phyloP scores from a whole-genome alignment of 2,113 vertebrate species.

The Pseudonaja textilis region DNA sequence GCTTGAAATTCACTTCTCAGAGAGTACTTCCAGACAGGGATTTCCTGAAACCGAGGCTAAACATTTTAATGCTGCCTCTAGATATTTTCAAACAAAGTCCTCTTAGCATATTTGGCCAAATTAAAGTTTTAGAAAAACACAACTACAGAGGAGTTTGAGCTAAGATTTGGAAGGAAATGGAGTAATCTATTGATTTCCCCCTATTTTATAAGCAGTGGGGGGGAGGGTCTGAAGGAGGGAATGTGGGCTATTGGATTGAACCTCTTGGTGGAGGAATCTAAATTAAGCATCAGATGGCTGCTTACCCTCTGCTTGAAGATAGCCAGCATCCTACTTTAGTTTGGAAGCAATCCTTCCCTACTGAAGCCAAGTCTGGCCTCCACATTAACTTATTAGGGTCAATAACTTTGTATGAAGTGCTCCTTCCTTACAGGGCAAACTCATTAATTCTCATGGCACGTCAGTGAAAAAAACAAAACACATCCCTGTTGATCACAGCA shows the following conservation, averaged over 20 bases:
- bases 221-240: not conserved
- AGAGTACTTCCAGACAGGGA: constrained; percentile 70
- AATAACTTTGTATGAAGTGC: not conserved
- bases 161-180: constrained; percentile 40
- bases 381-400: not conserved
- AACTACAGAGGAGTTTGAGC: constrained; percentile 19
- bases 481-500: not conserved
- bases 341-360: not conserved
- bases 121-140: constrained; percentile 46
- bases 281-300: not conserved
- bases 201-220: not conserved
- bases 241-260: not conserved
- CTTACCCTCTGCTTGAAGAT: not conserved
- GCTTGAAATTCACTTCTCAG: constrained; percentile 59
- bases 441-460: not conserved
- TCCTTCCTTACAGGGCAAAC: not conserved
- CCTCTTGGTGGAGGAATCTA: not conserved
- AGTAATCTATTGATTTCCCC: not conserved
- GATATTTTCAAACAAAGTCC: constrained; percentile 64
- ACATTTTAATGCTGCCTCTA: constrained; percentile 66
- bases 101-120: constrained; percentile 54
- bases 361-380: not conserved
- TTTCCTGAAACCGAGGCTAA: constrained; percentile 68
- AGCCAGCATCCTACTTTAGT: not conserved
- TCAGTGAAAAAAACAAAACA: not conserved